Percentiles rank a stretch among this genome's conserved stretches.
phyloP scores from a whole-genome alignment of 1,140 invertebrate genomes.

The Delia radicum region DNA sequence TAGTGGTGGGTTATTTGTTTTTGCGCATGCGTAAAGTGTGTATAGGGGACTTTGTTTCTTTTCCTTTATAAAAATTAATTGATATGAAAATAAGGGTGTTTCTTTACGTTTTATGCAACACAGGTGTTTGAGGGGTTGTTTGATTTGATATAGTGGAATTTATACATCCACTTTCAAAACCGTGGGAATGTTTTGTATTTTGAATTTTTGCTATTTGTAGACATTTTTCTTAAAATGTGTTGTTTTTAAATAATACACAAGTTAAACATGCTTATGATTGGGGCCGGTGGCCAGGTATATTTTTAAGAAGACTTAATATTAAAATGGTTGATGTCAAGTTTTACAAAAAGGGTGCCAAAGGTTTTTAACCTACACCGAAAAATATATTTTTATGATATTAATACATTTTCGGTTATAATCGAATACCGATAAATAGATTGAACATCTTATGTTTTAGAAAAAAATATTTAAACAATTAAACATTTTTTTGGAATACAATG shows the following conservation, averaged over 20 bases:
- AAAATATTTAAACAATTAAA: too few species aligned
- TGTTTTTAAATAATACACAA: not conserved
- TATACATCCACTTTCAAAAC: not conserved
- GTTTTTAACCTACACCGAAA: too few species aligned
- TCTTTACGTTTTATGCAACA: not conserved
- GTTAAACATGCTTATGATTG: not conserved
- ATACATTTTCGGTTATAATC: too few species aligned
- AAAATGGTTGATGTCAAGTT: too few species aligned
- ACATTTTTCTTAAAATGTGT: not conserved
- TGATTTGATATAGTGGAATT: not conserved
- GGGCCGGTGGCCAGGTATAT: too few species aligned
- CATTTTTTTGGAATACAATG: too few species aligned
- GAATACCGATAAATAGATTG: too few species aligned
- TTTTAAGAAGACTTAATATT: too few species aligned
- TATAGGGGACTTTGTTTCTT: not conserved
- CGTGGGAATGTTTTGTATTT: not conserved
- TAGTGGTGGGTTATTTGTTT: not conserved
- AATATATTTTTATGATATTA: too few species aligned
- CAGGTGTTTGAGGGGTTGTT: not conserved
- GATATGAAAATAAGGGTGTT: conserved; percentile 1
- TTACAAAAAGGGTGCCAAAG: too few species aligned
- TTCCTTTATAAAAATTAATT: too few species aligned
- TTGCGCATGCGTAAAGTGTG: conserved; percentile 12
- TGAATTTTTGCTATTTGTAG: not conserved
- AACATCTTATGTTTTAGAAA: too few species aligned